Percentiles rank a stretch among this genome's conserved stretches.
phyloP scores from a whole-genome alignment of 1,140 invertebrate genomes.

The Trinorchestia longiramus region DNA sequence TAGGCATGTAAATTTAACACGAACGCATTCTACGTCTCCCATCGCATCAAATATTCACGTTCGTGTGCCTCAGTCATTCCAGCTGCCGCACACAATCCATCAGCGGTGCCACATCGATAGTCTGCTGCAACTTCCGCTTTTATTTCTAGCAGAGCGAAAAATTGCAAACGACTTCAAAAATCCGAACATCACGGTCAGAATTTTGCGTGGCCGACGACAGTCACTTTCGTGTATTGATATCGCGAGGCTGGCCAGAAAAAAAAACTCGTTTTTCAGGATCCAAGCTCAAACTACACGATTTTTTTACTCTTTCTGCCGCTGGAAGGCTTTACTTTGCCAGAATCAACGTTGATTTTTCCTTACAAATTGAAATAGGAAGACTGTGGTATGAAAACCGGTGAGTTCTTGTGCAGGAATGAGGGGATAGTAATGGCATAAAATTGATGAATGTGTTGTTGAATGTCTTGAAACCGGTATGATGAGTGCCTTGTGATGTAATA shows the following conservation, averaged over 20 bases:
- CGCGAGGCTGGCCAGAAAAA: background rate
- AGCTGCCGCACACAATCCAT: background rate
- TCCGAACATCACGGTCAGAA: slow-evolving; percentile 24
- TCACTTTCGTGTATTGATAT: slow-evolving; percentile 43
- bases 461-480: too few species aligned
- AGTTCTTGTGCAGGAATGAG: background rate
- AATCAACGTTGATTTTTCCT: background rate
- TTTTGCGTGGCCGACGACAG: slow-evolving; percentile 12
- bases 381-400: background rate
- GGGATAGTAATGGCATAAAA: background rate
- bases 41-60: background rate
- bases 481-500: too few species aligned
- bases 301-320: background rate
- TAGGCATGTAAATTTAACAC: background rate
- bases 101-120: background rate
- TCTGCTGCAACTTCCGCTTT: background rate
- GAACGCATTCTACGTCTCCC: background rate
- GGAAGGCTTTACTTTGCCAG: background rate
- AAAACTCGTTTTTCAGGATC: background rate
- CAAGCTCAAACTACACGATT: slow-evolving; percentile 16
- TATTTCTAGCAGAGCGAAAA: background rate
- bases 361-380: background rate
- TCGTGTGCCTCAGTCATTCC: background rate
- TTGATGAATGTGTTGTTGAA: background rate
- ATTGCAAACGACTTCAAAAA: slow-evolving; percentile 29